These are phyloP conservation scores for Pleuronectes platessa DNA, from an alignment of 2,113 vertebrate species.

Conservation along the genomic window DNA sequence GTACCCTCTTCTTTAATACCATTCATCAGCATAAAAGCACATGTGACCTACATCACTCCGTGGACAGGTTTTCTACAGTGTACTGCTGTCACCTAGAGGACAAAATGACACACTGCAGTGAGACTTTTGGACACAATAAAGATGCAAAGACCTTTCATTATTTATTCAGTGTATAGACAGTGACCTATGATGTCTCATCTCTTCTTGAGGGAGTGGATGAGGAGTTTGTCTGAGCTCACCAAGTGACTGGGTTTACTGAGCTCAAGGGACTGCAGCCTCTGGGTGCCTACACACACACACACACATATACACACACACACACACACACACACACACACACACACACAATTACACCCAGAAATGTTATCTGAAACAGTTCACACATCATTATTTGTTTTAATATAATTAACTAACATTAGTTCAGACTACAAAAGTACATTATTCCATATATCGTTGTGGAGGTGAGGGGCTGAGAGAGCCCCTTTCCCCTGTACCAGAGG, in stretches of 20 bases:
- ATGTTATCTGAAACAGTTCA: too few species aligned
- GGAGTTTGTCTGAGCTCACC: slow-evolving; percentile 65
- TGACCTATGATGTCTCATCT: slow-evolving; percentile 46
- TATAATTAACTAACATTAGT: too few species aligned
- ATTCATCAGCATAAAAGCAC: too few species aligned
- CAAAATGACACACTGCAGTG: slow-evolving; percentile 17
- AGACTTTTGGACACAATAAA: not conserved
- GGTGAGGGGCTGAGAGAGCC: too few species aligned
- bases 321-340: not conserved
- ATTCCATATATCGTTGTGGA: too few species aligned
- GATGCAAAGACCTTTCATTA: not conserved
- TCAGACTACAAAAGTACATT: too few species aligned
- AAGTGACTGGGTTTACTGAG: slow-evolving; percentile 51
- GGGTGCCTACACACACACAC: slow-evolving; percentile 51
- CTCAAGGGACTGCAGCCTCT: slow-evolving; percentile 56
- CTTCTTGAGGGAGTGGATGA: slow-evolving; percentile 60
- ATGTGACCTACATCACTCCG: too few species aligned
- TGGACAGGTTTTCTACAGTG: too few species aligned
- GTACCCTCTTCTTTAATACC: too few species aligned
- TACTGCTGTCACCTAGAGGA: slow-evolving; percentile 28
- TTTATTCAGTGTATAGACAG: slow-evolving; percentile 16
- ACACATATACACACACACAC: slow-evolving; percentile 11
- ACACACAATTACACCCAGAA: slow-evolving; percentile 2
- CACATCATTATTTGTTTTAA: too few species aligned
- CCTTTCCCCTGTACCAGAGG: too few species aligned